A percentile compares a stretch with the other conserved stretches of the same genome.
phyloP scores from a whole-genome alignment of 2,888 invertebrate genomes.

The Byasa hedistus region DNA sequence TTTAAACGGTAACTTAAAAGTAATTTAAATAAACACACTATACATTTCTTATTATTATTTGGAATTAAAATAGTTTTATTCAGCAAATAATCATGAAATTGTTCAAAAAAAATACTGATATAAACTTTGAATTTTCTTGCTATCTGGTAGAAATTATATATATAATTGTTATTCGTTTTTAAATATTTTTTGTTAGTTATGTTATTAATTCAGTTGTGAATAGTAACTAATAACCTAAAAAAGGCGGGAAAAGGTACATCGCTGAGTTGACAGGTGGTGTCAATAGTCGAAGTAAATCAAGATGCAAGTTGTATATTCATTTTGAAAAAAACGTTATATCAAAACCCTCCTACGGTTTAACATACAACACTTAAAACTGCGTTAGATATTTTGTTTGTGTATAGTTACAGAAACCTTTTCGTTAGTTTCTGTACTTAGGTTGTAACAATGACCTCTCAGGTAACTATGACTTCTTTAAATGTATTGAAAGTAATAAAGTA shows the following conservation, averaged over 20 bases:
- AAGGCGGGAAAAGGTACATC: conserved; percentile 11
- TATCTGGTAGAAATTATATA: neutral
- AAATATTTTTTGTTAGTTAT: neutral
- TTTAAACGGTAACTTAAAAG: too few relatives aligned
- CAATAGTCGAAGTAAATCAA: neutral
- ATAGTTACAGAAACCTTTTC: neutral
- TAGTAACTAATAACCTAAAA: neutral
- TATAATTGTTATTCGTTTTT: neutral
- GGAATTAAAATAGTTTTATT: too few relatives aligned
- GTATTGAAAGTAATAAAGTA: neutral
- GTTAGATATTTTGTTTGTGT: neutral
- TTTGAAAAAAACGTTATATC: neutral
- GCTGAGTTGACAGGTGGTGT: neutral
- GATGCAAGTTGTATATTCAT: neutral
- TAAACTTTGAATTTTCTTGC: too few relatives aligned
- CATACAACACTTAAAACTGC: neutral
- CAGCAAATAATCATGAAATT: too few relatives aligned
- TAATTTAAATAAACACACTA: too few relatives aligned
- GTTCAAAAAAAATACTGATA: too few relatives aligned
- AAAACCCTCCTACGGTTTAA: neutral
- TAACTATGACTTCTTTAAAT: conserved; percentile 3
- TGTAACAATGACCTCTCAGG: conserved; percentile 8
- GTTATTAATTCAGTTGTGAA: too few relatives aligned
- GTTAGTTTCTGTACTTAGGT: neutral
- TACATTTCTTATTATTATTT: too few relatives aligned